Base-by-base conservation (phyloP, 2,888 invertebrate genomes). In the Panorpa germanica region DNA sequence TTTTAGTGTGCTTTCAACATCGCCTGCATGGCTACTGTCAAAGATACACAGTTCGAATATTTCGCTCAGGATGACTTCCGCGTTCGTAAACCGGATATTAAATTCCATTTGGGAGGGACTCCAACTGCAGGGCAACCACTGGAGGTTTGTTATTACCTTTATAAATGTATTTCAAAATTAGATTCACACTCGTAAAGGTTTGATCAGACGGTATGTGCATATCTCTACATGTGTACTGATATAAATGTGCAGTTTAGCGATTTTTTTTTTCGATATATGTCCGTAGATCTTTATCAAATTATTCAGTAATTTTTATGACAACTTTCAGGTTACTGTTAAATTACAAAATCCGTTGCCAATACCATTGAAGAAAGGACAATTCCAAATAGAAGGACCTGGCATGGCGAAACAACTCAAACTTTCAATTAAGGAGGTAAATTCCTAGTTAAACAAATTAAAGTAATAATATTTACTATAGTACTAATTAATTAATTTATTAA, bases 11-110 rank as follows among this genome's bases (percentile, higher is more conserved):
- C 82, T 2, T 86, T 90, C 51, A 81, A 80, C 45, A 74, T 88
- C 29, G 70, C 81, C 3, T 82, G 81, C 39, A 50, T 86, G 32
- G 81, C 77, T 1, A 67, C 69, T 2, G 78, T 90, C 15, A 67
- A 70, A 25, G 76, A 81, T 33, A 83, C 74, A 1, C 71, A 78
- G 33, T 86, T 70, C 47, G 86, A 88, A 44, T 88, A 81, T 49
- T 83, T 75, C 45, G 82, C 81, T 0, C 81, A 85, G 55, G 85
- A 86, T 41, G 85, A 86, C 53, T 88, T 88, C 48, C 63, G 85
- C 40, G 77, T 88, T 4, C 61, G 83, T 16, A 86, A 86, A 44
- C 90, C 90, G 0, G 85, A 86, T 44, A 81, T 90, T 33, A 76
- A 76, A 48, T 76, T 90, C 34, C 58, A 61, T 4, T 54, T 73